These are phyloP conservation scores for Hapalemur alaotrensis DNA, from an alignment of 2,797 vertebrate genomes.

Conservation along the genomic window DNA sequence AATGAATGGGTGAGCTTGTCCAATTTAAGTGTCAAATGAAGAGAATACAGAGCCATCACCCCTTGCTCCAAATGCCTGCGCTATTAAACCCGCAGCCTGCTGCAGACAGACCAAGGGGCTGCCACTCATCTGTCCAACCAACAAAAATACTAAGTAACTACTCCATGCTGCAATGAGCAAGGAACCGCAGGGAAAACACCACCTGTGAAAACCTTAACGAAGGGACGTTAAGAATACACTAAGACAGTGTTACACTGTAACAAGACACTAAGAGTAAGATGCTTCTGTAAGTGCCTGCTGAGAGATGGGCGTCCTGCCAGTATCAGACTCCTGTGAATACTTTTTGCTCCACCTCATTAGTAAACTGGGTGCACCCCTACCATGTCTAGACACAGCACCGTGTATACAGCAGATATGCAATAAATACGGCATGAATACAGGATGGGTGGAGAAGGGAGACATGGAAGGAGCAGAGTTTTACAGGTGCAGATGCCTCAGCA, in stretches of 20 bases:
- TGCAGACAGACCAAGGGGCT: not conserved
- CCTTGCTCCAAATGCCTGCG: not conserved
- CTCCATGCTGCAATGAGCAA: fast-evolving
- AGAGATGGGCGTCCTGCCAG: not conserved
- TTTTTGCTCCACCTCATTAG: fast-evolving
- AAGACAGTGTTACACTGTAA: not conserved
- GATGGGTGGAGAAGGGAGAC: too few species aligned
- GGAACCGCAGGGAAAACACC: not conserved
- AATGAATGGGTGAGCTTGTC: not conserved
- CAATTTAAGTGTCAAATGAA: not conserved
- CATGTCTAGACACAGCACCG: not conserved
- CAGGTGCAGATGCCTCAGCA: fast-evolving
- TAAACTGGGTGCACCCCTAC: fast-evolving
- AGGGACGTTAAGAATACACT: fast-evolving
- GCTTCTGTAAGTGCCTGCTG: fast-evolving
- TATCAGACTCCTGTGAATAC: not conserved
- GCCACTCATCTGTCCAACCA: not conserved
- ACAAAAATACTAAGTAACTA: not conserved
- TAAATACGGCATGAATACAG: fast-evolving
- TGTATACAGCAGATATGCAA: fast-evolving
- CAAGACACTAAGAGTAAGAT: too few species aligned
- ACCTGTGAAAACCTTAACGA: not conserved
- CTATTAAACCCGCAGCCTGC: fast-evolving
- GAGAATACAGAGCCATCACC: not conserved
- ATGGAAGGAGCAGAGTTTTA: not conserved